phyloP scores from a whole-genome alignment of 2,797 vertebrate species.

The Cyprinella venusta region DNA sequence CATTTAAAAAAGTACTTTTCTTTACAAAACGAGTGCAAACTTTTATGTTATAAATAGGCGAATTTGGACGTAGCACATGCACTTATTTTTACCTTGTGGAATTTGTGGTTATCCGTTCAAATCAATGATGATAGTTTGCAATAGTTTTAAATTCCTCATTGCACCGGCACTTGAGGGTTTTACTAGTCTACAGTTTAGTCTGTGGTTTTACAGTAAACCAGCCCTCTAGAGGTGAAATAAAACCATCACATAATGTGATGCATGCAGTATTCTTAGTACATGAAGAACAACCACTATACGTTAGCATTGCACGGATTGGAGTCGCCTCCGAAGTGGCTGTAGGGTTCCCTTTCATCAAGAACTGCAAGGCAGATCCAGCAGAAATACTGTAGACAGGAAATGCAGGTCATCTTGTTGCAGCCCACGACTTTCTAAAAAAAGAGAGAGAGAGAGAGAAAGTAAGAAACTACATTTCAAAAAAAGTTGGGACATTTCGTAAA shows the following conservation, averaged over 20 bases:
- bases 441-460: neutral
- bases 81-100: neutral
- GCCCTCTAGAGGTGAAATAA: neutral
- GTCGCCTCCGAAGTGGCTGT: slow-evolving; percentile 81
- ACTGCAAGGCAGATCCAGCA: slow-evolving; percentile 90
- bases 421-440: slow-evolving; percentile 86
- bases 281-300: neutral
- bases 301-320: neutral
- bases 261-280: neutral
- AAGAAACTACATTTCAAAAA: neutral
- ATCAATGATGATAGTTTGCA: neutral
- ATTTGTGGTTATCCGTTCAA: neutral
- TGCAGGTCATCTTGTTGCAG: slow-evolving; percentile 97
- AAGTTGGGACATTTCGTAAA: neutral
- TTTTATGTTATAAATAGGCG: neutral
- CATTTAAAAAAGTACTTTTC: neutral
- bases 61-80: neutral
- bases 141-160: neutral
- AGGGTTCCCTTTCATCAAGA: slow-evolving; percentile 85
- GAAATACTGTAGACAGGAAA: slow-evolving; percentile 88
- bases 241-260: neutral
- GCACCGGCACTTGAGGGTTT: neutral
- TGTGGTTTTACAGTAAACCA: neutral
- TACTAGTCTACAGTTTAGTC: neutral
- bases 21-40: neutral